These are phyloP conservation scores for Ctenicera cuprea DNA, from an alignment of 2,888 invertebrate species.

Conservation along the genomic window DNA sequence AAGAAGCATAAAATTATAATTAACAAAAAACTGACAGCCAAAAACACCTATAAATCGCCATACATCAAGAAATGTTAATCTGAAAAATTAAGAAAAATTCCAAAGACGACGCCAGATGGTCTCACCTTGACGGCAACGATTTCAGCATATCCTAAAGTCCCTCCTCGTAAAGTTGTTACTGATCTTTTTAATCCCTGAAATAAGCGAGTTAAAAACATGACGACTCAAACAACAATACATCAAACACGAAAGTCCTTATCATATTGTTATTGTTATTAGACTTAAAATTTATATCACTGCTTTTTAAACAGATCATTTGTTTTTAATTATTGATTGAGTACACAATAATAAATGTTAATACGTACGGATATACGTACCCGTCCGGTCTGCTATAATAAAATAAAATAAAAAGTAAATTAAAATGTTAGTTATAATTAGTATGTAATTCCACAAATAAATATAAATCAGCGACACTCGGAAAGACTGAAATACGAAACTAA, in stretches of 20 bases:
- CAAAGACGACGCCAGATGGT: constrained; percentile 36
- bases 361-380: constrained; percentile 69
- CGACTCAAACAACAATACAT: constrained; percentile 29
- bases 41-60: constrained; percentile 25
- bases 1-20: constrained; percentile 41
- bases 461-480: neutral
- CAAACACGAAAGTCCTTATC: constrained; percentile 12
- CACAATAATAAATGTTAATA: constrained; percentile 41
- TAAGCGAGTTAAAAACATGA: constrained; percentile 57
- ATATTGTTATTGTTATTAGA: neutral
- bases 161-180: constrained; percentile 92
- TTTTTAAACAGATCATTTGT: constrained; percentile 21
- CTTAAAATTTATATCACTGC: neutral
- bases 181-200: constrained; percentile 95
- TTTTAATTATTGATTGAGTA: neutral
- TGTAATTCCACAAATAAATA: neutral
- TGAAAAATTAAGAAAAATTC: constrained; percentile 40
- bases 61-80: constrained; percentile 41
- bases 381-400: constrained; percentile 69
- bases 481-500: neutral
- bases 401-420: constrained; percentile 57
- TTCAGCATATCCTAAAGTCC: constrained; percentile 92
- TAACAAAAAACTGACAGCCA: constrained; percentile 32
- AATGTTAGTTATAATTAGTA: neutral
- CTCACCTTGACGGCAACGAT: constrained; percentile 97